A percentile compares a stretch with the other conserved stretches of the same genome.
phyloP scores from a whole-genome alignment of 1,140 invertebrate genomes.

The Patella vulgata region DNA sequence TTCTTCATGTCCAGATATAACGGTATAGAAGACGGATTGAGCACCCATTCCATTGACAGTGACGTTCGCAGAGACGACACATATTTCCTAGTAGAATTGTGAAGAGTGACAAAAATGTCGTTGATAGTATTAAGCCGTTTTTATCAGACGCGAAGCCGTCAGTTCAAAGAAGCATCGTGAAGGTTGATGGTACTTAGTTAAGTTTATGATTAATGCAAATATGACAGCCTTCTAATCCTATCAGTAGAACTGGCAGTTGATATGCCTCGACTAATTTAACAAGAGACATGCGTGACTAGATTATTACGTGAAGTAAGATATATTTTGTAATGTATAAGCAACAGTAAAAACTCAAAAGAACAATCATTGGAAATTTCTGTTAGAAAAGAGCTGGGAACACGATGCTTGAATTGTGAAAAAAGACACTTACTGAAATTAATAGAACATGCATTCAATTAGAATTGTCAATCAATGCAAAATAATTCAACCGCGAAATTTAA shows the following conservation, averaged over 20 bases:
- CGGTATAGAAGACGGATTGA: slow-evolving; percentile 13
- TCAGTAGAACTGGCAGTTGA: slow-evolving; percentile 12
- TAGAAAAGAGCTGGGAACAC: too few relatives aligned
- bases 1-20: slow-evolving; percentile 2
- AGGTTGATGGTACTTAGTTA: slow-evolving; percentile 8
- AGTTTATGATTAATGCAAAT: slow-evolving; percentile 18
- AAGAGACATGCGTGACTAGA: too few relatives aligned
- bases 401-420: too few relatives aligned
- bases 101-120: slow-evolving; percentile 15
- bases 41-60: slow-evolving; percentile 21
- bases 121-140: slow-evolving; percentile 23
- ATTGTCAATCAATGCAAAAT: too few relatives aligned
- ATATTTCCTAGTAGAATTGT: neutral
- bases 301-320: too few relatives aligned
- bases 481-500: too few relatives aligned
- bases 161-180: slow-evolving; percentile 25
- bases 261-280: slow-evolving; percentile 7
- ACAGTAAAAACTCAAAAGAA: too few relatives aligned
- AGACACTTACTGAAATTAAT: too few relatives aligned
- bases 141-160: slow-evolving; percentile 11
- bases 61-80: slow-evolving; percentile 5
- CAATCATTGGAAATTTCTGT: too few relatives aligned
- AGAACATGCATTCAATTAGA: too few relatives aligned
- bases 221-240: slow-evolving; percentile 21
- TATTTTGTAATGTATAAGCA: too few relatives aligned